Conservation (phyloP, 2,888 invertebrate genomes). For the Plemyria rubiginata region DNA sequence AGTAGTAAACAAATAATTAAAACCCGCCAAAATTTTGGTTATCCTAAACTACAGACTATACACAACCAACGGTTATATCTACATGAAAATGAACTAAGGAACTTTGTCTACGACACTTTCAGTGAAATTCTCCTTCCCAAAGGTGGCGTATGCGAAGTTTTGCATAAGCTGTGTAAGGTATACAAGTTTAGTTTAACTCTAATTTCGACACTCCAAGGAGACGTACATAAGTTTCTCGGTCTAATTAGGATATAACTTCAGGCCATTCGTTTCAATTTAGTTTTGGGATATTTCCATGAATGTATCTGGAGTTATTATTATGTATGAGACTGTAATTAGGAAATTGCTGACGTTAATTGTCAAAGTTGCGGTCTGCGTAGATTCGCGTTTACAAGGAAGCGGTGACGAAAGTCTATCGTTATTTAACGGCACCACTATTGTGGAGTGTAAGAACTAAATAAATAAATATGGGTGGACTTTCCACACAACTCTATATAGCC, state of each 20-base stretch:
- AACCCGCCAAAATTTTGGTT: slow-evolving; percentile 6
- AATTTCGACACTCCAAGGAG: slow-evolving; percentile 76
- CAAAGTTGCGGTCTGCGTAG: slow-evolving; percentile 27
- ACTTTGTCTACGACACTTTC: slow-evolving; percentile 59
- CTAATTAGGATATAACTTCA: slow-evolving; percentile 76
- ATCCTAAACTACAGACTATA: slow-evolving; percentile 8
- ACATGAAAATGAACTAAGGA: slow-evolving; percentile 51
- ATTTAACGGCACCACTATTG: too few relatives aligned
- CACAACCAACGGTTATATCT: slow-evolving; percentile 39
- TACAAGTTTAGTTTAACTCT: slow-evolving; percentile 74
- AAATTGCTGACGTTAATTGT: slow-evolving; percentile 30
- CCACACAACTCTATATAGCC: too few relatives aligned
- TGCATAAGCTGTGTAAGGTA: slow-evolving; percentile 70
- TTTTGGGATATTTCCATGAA: slow-evolving; percentile 44
- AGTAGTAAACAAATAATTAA: background rate
- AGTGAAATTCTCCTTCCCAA: slow-evolving; percentile 64
- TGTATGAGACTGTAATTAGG: slow-evolving; percentile 35
- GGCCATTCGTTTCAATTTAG: slow-evolving; percentile 74
- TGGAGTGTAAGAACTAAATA: too few relatives aligned
- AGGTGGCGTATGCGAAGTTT: slow-evolving; percentile 70
- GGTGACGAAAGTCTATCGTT: too few relatives aligned
- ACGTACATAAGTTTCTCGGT: slow-evolving; percentile 57
- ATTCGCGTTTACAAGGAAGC: too few relatives aligned
- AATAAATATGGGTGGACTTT: too few relatives aligned
- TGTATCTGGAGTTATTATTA: slow-evolving; percentile 43